A percentile compares a stretch with the other conserved stretches of the same genome.
Evolutionary conservation across 2,888 invertebrate genomes (phyloP).

Genomic region (Troglohyphantes excavatus): DNA sequence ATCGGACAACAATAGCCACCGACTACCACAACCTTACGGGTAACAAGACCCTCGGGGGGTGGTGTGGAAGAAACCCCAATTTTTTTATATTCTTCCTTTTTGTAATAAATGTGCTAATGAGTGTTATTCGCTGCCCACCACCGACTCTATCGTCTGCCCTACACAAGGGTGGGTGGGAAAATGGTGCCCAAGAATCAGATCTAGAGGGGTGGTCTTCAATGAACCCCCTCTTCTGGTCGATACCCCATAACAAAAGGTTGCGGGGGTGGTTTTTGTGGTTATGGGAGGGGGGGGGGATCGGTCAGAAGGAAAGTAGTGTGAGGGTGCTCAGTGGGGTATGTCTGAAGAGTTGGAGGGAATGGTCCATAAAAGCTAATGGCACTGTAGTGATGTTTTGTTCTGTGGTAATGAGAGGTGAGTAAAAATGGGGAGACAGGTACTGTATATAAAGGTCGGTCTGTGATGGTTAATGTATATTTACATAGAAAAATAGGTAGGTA

Average conservation of each 20-base stretch:
- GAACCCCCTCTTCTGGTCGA: slow-evolving; percentile 61
- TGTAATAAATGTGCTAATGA: slow-evolving; percentile 78
- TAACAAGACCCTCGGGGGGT: slow-evolving; percentile 63
- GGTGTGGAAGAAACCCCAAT: slow-evolving; percentile 10
- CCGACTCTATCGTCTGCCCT: neutral
- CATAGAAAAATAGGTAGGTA: too few relatives aligned
- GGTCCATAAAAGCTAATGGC: slow-evolving; percentile 56
- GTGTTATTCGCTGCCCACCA: slow-evolving; percentile 42
- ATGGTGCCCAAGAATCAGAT: slow-evolving; percentile 7
- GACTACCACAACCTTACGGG: slow-evolving; percentile 49
- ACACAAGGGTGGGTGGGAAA: slow-evolving; percentile 6
- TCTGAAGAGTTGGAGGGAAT: slow-evolving; percentile 24
- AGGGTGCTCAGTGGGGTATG: neutral
- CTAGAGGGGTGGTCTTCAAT: slow-evolving; percentile 42
- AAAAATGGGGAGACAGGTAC: neutral
- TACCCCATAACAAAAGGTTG: slow-evolving; percentile 62
- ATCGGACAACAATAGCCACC: slow-evolving; percentile 43
- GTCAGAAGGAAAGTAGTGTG: slow-evolving; percentile 48
- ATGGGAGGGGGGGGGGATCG: slow-evolving; percentile 34
- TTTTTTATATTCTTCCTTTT: slow-evolving; percentile 25
- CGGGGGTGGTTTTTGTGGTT: slow-evolving; percentile 45
- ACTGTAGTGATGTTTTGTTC: slow-evolving; percentile 44
- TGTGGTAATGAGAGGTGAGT: slow-evolving; percentile 4
- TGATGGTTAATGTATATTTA: too few relatives aligned
- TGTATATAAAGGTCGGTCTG: too few relatives aligned